Evolutionary conservation across 2,888 invertebrate species (phyloP).

Genomic region (Lithophane semibrunnea): DNA sequence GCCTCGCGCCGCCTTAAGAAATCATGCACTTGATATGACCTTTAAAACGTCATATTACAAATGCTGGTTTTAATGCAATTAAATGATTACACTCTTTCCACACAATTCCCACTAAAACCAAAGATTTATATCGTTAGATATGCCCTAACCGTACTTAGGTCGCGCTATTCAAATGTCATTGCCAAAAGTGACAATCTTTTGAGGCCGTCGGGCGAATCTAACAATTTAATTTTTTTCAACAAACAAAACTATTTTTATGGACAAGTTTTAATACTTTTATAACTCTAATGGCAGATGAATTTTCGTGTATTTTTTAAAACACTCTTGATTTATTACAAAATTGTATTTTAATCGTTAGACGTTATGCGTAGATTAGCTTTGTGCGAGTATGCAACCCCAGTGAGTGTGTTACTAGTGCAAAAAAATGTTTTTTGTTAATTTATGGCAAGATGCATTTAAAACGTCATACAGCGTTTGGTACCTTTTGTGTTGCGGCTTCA

Average conservation of each 20-base stretch:
- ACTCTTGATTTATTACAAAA: background rate
- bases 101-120: constrained; percentile 9
- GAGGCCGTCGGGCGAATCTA: background rate
- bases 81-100: background rate
- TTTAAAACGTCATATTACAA: background rate
- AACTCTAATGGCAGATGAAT: background rate
- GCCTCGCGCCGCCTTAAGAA: constrained; percentile 53
- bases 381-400: constrained; percentile 39
- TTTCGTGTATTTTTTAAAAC: constrained; percentile 2
- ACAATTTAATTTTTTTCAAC: constrained; percentile 2
- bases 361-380: constrained; percentile 20
- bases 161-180: background rate
- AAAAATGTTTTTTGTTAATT: constrained; percentile 41
- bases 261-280: background rate
- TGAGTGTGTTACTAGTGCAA: constrained; percentile 50
- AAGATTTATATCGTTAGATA: background rate
- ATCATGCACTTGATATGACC: constrained; percentile 16
- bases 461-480: constrained; percentile 49
- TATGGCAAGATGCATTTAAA: constrained; percentile 45
- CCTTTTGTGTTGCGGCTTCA: constrained; percentile 57
- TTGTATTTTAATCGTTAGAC: constrained; percentile 20
- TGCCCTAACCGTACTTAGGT: background rate
- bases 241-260: background rate
- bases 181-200: background rate
- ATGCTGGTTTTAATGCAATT: background rate